Conservation (phyloP, 1,140 invertebrate species). For the Aricia agestis region DNA sequence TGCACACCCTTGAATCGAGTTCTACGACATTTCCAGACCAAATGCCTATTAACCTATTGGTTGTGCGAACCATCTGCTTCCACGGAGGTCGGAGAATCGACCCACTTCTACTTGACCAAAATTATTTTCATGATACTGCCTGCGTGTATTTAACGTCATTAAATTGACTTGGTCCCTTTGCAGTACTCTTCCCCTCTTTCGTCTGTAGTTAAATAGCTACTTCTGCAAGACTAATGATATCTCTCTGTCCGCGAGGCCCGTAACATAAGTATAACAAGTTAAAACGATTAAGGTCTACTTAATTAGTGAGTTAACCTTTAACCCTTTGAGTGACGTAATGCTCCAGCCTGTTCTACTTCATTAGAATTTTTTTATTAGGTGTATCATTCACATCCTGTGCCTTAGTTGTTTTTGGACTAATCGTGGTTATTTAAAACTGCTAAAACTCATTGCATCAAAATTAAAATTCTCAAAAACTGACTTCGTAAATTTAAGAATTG, state of each 20-base stretch:
- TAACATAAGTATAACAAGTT: not conserved
- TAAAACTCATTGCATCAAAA: too few relatives aligned
- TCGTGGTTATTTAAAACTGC: not conserved
- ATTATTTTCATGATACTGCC: not conserved
- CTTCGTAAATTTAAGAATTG: too few relatives aligned
- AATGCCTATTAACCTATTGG: not conserved
- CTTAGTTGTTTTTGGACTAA: not conserved
- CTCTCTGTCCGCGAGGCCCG: not conserved
- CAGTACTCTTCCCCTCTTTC: too few relatives aligned
- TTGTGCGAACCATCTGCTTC: not conserved
- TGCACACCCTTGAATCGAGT: not conserved
- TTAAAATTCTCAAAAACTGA: too few relatives aligned
- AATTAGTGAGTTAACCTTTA: not conserved
- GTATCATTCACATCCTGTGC: not conserved
- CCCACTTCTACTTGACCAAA: not conserved
- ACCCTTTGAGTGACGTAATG: not conserved
- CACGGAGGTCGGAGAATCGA: not conserved
- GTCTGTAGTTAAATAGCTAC: too few relatives aligned
- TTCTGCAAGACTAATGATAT: too few relatives aligned
- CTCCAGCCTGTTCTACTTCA: not conserved
- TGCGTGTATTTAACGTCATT: not conserved
- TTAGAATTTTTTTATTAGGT: not conserved
- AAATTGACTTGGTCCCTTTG: too few relatives aligned
- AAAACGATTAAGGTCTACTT: not conserved
- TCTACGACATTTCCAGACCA: not conserved